These are phyloP conservation scores for Zaprionus camerounensis DNA, from an alignment of 1,140 invertebrate species.

Conservation along the genomic window DNA sequence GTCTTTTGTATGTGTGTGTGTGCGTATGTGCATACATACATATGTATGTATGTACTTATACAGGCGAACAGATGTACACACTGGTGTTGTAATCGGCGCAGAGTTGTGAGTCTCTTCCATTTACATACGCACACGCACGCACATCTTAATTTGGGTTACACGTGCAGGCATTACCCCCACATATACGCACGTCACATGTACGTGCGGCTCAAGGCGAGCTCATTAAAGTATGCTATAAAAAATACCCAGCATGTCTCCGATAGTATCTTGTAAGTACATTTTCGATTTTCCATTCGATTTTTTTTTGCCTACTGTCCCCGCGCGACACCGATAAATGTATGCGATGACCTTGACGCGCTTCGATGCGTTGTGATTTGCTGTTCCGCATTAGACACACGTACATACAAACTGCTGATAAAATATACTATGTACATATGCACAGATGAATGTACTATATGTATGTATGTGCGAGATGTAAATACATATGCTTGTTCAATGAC, in stretches of 20 bases:
- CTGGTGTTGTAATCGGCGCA: conserved; percentile 20
- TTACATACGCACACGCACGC: conserved; percentile 21
- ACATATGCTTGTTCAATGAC: conserved; percentile 4
- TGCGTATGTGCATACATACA: not conserved
- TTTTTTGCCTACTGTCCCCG: conserved; percentile 12
- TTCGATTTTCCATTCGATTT: conserved; percentile 47
- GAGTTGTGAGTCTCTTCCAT: conserved; percentile 18
- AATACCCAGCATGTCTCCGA: conserved; percentile 10
- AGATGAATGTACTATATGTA: not conserved
- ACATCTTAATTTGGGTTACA: not conserved
- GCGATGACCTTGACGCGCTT: conserved; percentile 45
- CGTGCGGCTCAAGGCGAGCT: conserved; percentile 20
- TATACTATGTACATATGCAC: not conserved
- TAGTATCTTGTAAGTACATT: conserved; percentile 16
- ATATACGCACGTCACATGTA: conserved; percentile 18
- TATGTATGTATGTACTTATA: not conserved
- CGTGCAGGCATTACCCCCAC: not conserved
- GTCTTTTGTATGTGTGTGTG: not conserved
- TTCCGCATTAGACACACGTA: not conserved
- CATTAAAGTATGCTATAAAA: conserved; percentile 53
- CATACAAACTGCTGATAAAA: conserved; percentile 5
- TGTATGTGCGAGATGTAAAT: not conserved
- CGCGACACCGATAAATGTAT: conserved; percentile 36
- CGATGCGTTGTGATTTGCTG: conserved; percentile 31
- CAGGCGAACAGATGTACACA: not conserved